phyloP scores from a whole-genome alignment of 2,888 invertebrate genomes.

The Lamproptera curius region DNA sequence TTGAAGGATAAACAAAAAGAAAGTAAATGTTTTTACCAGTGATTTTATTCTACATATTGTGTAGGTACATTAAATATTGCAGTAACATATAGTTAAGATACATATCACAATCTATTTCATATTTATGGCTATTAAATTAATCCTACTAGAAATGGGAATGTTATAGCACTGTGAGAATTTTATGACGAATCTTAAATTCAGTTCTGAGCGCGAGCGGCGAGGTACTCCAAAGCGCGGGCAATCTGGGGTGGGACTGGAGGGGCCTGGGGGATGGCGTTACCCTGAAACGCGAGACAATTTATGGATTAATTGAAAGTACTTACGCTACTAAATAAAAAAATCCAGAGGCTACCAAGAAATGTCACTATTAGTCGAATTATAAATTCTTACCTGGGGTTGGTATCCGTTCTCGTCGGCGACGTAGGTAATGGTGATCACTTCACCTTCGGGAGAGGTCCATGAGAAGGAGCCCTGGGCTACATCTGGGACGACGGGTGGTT shows the following conservation, averaged over 20 bases:
- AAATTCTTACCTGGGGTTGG: constrained; percentile 78
- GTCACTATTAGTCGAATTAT: no score
- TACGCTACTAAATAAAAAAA: no score
- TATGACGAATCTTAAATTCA: constrained; percentile 19
- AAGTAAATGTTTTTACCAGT: constrained; percentile 7
- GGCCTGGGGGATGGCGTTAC: constrained; percentile 67
- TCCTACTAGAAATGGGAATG: constrained; percentile 22
- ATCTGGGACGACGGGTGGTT: constrained; percentile 49
- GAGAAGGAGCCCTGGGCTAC: constrained; percentile 74
- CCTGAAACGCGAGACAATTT: constrained; percentile 38
- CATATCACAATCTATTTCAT: constrained; percentile 19
- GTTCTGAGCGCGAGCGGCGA: constrained; percentile 25
- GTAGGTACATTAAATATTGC: constrained; percentile 15
- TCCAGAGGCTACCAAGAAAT: no score
- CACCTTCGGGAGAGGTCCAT: constrained; percentile 81
- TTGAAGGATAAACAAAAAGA: not conserved
- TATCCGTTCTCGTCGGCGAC: constrained; percentile 84
- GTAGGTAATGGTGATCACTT: constrained; percentile 76
- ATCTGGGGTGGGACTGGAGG: constrained; percentile 73
- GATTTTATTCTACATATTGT: constrained; percentile 14
- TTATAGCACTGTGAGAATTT: constrained; percentile 23
- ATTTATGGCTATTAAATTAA: constrained; percentile 21
- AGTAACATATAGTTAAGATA: constrained; percentile 9
- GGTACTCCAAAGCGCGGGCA: constrained; percentile 57
- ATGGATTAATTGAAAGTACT: constrained; percentile 1